phyloP scores from a whole-genome alignment of 1,140 invertebrate species.

The Ips typographus region DNA sequence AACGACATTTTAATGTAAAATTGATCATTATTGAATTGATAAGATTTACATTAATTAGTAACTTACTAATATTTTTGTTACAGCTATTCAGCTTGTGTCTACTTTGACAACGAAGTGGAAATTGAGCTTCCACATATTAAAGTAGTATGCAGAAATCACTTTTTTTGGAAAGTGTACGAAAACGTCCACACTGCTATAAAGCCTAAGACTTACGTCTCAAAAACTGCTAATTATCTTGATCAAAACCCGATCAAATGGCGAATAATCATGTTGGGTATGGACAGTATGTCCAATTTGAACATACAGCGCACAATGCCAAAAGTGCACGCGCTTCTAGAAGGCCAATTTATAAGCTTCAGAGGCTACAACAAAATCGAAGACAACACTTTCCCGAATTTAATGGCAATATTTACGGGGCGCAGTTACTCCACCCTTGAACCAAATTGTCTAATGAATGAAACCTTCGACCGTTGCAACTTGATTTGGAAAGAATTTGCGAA shows the following conservation, averaged over 20 bases:
- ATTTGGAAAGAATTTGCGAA: conserved; percentile 63
- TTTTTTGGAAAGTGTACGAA: conserved; percentile 45
- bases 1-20: no score
- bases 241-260: conserved; percentile 50
- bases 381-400: conserved; percentile 81
- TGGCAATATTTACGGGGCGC: conserved; percentile 72
- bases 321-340: conserved; percentile 65
- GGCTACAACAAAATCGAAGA: conserved; percentile 73
- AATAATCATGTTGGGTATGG: conserved; percentile 76
- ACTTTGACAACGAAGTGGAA: conserved; percentile 50
- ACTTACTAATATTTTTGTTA: conserved; percentile 23
- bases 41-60: not conserved
- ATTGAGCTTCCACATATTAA: conserved; percentile 50
- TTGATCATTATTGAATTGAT: not conserved
- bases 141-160: conserved; percentile 50
- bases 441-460: conserved; percentile 54
- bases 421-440: conserved; percentile 52
- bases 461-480: conserved; percentile 58
- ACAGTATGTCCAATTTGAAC: conserved; percentile 79
- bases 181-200: conserved; percentile 55
- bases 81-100: conserved; percentile 53
- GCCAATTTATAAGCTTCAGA: conserved; percentile 56
- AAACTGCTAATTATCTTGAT: not conserved
- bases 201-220: conserved; percentile 38
- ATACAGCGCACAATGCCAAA: conserved; percentile 74